Evolutionary conservation across 1,140 invertebrate species (phyloP), one percentile per base, ranked within the genome.

Genomic region (Zaprionus lachaisei): DNA sequence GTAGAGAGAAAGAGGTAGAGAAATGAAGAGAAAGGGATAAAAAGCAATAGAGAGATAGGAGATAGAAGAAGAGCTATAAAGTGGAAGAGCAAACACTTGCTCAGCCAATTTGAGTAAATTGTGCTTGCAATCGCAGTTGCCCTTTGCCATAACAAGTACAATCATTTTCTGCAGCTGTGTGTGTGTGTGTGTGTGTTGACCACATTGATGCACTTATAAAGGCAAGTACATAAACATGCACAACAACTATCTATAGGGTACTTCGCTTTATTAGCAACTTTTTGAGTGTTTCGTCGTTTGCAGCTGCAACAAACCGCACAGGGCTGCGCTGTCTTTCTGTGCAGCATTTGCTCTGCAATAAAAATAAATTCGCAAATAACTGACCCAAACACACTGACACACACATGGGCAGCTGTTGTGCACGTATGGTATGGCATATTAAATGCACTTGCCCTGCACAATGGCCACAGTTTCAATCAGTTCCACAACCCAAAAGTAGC

Each of bases 361-460:
- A 86, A 80, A 85, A 83, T 80, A 83, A 80, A 79, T 81, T 76
- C 76, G 75, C 75, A 80, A 78, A 83, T 83, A 86, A 83, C 80
- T 74, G 83, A 83, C 80, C 70, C 75, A 56, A 44, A 34, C 15
- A 64, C 49, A 70, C 58, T 75, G 60, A 75, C 47, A 68, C 17
- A 54, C 56, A 44, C 12, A 17, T 5, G 12, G 14, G 24, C 20
- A 22, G 24, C 9, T 49, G n/a, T 44, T 17, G 41, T 44, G 61
- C 54, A 20, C 20, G 14, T 28, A 28, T 56, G 6, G 51, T 24
- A 20, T 20, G 65, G 69, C 55, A 41, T 75, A 78, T 81, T 80
- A 79, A 89, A 89, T 89, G 84, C 74, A 83, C 68, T 80, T 65
- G 71, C 65, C 74, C 65, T 71, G 71, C 70, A 77, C 70, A 73